Percentiles rank a stretch among this genome's conserved stretches.
Evolutionary conservation across 2,797 vertebrate genomes (phyloP).

Genomic region (Netta rufina): DNA sequence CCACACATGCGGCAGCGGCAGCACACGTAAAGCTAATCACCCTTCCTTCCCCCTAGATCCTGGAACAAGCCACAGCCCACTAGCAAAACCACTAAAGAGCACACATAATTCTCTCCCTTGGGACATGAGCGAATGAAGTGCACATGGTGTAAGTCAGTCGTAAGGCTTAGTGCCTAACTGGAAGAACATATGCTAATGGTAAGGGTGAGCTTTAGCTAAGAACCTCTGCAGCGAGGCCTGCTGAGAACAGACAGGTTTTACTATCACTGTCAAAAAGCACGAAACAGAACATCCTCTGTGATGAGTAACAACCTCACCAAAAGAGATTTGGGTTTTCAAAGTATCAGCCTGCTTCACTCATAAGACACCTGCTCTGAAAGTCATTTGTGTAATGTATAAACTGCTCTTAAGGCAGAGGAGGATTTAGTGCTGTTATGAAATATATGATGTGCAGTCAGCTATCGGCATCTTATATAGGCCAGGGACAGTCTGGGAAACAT

Average conservation of each 20-base stretch:
- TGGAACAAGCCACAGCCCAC: constrained; percentile 48
- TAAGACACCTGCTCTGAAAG: constrained; percentile 15
- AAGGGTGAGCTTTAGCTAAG: background rate
- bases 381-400: background rate
- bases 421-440: background rate
- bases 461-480: background rate
- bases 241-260: background rate
- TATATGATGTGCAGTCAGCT: fast-evolving
- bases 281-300: background rate
- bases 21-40: background rate
- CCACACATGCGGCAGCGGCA: background rate
- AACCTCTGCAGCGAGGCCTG: background rate
- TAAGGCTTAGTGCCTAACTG: background rate
- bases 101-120: constrained; percentile 29
- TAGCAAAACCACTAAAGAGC: constrained; percentile 57
- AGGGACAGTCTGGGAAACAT: background rate
- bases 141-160: background rate
- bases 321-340: background rate
- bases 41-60: constrained; percentile 33
- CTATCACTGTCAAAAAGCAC: background rate
- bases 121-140: constrained; percentile 37
- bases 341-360: background rate
- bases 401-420: background rate
- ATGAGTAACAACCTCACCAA: background rate
- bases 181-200: background rate